Percentiles rank a stretch among this genome's conserved stretches.
Evolutionary conservation across 2,113 vertebrate genomes (phyloP).

Genomic region (Pionites leucogaster): DNA sequence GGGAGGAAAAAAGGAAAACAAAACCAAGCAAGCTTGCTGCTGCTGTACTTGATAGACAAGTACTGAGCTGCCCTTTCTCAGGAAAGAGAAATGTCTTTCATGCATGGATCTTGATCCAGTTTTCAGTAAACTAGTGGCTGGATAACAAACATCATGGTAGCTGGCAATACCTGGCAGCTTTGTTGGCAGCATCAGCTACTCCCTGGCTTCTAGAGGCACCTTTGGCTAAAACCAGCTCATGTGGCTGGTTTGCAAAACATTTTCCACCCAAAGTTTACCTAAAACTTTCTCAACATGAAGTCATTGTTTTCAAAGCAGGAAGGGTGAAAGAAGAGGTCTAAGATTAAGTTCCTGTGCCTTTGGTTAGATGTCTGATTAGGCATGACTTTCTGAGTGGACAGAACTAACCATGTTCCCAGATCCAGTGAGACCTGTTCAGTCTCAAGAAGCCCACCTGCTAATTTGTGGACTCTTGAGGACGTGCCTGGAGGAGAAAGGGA

Average conservation of each 20-base stretch:
- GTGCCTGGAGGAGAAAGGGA: neutral
- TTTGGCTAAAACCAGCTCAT: neutral
- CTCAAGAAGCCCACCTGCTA: neutral
- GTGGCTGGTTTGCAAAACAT: neutral
- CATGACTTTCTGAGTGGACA: accelerated
- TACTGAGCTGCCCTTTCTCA: neutral
- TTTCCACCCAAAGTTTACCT: neutral
- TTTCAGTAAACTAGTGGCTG: neutral
- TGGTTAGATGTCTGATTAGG: neutral
- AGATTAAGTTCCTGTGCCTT: neutral
- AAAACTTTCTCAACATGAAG: neutral
- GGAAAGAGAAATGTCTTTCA: neutral
- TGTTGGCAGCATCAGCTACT: neutral
- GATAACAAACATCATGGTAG: neutral
- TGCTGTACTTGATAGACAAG: neutral
- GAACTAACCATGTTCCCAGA: neutral
- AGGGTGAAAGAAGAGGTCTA: neutral
- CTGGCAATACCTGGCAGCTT: neutral
- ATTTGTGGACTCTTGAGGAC: neutral
- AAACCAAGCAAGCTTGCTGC: neutral
- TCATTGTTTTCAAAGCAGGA: neutral
- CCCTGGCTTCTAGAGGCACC: neutral
- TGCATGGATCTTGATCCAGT: neutral
- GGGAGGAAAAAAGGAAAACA: neutral
- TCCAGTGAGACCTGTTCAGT: neutral